Evolutionary conservation across 2,113 vertebrate species (phyloP).

Genomic region (Craseonycteris thonglongyai): DNA sequence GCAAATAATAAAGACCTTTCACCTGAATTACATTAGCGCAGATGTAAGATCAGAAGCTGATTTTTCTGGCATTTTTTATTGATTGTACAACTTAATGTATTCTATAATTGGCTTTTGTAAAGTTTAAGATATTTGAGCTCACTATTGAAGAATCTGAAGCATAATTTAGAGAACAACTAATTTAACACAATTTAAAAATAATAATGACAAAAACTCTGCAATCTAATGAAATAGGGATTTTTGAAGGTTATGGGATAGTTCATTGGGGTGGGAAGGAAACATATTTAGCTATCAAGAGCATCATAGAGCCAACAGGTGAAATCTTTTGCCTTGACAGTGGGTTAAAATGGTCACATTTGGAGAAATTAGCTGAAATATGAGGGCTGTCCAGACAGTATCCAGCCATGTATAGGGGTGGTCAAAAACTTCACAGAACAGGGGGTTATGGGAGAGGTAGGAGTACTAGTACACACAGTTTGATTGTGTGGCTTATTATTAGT

Average conservation of each 20-base stretch:
- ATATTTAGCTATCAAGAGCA: not conserved
- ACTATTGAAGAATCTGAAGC: not conserved
- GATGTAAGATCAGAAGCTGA: not conserved
- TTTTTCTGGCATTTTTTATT: constrained; percentile 50
- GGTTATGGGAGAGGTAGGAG: too few species aligned
- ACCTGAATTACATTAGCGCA: constrained; percentile 37
- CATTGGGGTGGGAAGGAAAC: accelerated
- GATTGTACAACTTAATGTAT: constrained; percentile 44
- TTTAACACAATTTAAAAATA: constrained; percentile 28
- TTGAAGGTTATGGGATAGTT: not conserved
- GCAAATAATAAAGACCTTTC: constrained; percentile 55
- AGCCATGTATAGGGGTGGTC: too few species aligned
- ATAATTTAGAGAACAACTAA: constrained; percentile 34
- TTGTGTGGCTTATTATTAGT: too few species aligned
- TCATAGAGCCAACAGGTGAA: not conserved
- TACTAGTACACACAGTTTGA: too few species aligned
- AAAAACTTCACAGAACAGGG: too few species aligned
- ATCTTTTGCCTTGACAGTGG: not conserved
- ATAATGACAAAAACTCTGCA: not conserved
- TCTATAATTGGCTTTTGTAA: constrained; percentile 53
- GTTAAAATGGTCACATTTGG: not conserved
- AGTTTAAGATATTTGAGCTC: constrained; percentile 31
- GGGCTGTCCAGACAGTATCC: too few species aligned
- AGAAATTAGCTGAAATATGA: not conserved
- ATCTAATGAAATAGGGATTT: not conserved